Base-by-base conservation (phyloP, 2,797 vertebrate genomes). In the Microhierax caerulescens region DNA sequence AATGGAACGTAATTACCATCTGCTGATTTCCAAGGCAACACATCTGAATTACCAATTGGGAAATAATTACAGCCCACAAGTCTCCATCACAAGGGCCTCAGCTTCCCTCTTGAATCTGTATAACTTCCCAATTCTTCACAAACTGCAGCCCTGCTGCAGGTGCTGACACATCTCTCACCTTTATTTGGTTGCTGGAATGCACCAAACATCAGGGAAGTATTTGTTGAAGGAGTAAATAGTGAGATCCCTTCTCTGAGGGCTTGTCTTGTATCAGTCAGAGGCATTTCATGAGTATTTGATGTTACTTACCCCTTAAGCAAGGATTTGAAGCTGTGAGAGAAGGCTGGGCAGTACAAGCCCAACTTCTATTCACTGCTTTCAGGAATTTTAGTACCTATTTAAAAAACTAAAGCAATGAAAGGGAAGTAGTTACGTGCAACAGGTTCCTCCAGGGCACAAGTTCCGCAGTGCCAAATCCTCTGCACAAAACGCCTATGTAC, bases 21-120 rank as follows among this genome's bases (percentile, higher is more conserved):
- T 91, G 81, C 94, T 83, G 92, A 81, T 79, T 91, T 93, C 91
- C 85, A 70, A 76, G 65, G 72, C 88, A 78, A 65, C 87, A 74
- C 85, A 92, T 72, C 91, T 6, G 3, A 95, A 88, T 91, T 91
- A 91, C 88, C 87, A 90, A 73, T 63, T 69, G 93, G 89, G 82
- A 95, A 93, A 93, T 95, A 94, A 95, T 93, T 95, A 90, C 84
- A 97, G 91, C 80, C 65, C 81, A 37, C 75, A 85, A 77, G 59
- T 85, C 75, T 87, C 91, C 85, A 78, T 28, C 60, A 73, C 24
- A 8, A 82, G 86, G 70, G 43, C 67, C 39, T 77, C 37, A 67
- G 76, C 73, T 79, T 94, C 70, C 67, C 63, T 91, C 43, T 45
- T 36, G 11, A 82, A 53, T 57, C 67, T 84, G 76, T 54, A 50